Evolutionary conservation across 2,113 vertebrate species (phyloP).

Genomic region (Sylvia atricapilla): DNA sequence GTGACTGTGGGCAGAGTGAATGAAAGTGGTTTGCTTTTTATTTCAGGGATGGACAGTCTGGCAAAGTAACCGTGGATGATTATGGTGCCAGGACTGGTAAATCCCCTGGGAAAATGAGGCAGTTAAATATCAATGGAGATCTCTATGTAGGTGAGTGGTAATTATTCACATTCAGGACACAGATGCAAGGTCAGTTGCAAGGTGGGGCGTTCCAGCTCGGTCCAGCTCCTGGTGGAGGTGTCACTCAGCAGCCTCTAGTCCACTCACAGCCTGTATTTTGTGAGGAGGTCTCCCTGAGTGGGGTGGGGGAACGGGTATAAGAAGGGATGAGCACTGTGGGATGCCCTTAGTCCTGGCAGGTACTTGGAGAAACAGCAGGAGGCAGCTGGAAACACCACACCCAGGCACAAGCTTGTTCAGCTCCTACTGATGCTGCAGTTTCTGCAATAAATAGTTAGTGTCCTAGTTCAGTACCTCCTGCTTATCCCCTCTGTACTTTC

Average conservation of each 20-base stretch:
- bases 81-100: slow-evolving; percentile 89
- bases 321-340: fast-evolving
- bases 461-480: not conserved
- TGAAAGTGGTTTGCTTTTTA: not conserved
- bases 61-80: slow-evolving; percentile 94
- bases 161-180: not conserved
- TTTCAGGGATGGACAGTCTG: slow-evolving; percentile 89
- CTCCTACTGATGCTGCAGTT: not conserved
- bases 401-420: not conserved
- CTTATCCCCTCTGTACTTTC: not conserved
- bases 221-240: not conserved
- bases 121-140: slow-evolving; percentile 90
- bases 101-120: slow-evolving; percentile 92
- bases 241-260: not conserved
- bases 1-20: not conserved
- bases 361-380: not conserved
- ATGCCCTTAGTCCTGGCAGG: not conserved
- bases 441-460: not conserved
- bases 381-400: not conserved
- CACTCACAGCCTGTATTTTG: not conserved
- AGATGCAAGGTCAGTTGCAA: not conserved
- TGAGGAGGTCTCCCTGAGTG: not conserved
- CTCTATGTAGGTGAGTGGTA: slow-evolving; percentile 87
- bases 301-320: fast-evolving
- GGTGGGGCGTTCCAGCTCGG: not conserved